A percentile compares a stretch with the other conserved stretches of the same genome.
Conservation (phyloP, 2,888 invertebrate species). For the Andrena bucephala region DNA sequence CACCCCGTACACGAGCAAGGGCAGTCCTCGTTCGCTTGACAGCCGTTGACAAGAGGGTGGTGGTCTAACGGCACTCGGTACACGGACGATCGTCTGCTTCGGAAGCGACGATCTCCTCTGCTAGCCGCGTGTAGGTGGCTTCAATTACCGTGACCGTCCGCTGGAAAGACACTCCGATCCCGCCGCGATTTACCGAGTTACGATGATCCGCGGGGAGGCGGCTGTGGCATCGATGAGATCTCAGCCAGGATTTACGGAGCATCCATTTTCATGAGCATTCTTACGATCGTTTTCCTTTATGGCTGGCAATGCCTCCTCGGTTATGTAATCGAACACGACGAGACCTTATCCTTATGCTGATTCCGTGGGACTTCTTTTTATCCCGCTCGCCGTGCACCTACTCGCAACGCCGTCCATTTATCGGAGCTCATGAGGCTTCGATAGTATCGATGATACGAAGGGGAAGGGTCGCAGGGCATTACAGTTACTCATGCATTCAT, state of each 20-base stretch:
- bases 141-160: constrained; percentile 60
- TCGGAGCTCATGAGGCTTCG: constrained; percentile 25
- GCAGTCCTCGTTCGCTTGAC: constrained; percentile 57
- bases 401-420: constrained; percentile 31
- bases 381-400: constrained; percentile 28
- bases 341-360: constrained; percentile 7
- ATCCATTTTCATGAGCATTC: constrained; percentile 32
- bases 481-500: constrained; percentile 65
- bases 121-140: constrained; percentile 63
- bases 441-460: constrained; percentile 39
- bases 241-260: constrained; percentile 19
- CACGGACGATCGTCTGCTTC: constrained; percentile 61
- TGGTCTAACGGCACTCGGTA: constrained; percentile 71
- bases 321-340: constrained; percentile 45
- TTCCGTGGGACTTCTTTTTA: background rate
- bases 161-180: constrained; percentile 47
- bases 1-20: constrained; percentile 18
- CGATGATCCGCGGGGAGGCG: constrained; percentile 31
- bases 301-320: constrained; percentile 20
- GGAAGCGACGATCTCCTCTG: constrained; percentile 55
- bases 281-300: constrained; percentile 42
- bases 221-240: constrained; percentile 16
- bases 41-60: constrained; percentile 73
- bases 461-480: constrained; percentile 42
- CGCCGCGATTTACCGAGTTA: constrained; percentile 49